A percentile compares a stretch with the other conserved stretches of the same genome.
phyloP scores from a whole-genome alignment of 2,113 vertebrate species.

The Hippocampus comes region DNA sequence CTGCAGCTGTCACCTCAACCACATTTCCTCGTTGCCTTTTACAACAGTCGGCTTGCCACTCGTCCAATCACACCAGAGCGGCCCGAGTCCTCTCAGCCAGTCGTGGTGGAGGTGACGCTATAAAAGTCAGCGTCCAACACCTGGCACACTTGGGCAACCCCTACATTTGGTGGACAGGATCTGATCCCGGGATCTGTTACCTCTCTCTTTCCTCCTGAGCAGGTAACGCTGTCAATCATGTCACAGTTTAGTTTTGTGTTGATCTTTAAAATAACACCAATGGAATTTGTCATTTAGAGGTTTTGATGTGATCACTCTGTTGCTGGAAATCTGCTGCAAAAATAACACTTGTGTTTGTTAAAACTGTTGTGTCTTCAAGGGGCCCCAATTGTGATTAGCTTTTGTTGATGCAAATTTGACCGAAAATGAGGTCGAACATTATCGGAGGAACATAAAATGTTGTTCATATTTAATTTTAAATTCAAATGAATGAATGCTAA shows the following conservation, averaged over 20 bases:
- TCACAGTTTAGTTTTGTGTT: neutral
- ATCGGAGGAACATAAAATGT: too few species aligned
- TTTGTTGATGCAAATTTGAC: neutral
- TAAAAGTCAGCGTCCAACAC: conserved; percentile 66
- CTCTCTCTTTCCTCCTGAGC: conserved; percentile 71
- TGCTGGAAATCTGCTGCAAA: neutral
- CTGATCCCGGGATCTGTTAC: conserved; percentile 80
- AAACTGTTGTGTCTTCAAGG: neutral
- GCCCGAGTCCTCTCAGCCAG: conserved; percentile 50
- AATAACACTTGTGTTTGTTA: neutral
- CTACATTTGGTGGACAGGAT: conserved; percentile 76
- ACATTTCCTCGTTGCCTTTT: conserved; percentile 70
- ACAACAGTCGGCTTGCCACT: conserved; percentile 50
- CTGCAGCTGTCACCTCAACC: conserved; percentile 64
- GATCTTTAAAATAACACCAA: neutral
- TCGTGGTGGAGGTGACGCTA: conserved; percentile 59
- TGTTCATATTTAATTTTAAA: too few species aligned
- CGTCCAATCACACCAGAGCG: conserved; percentile 62
- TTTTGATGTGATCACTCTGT: neutral
- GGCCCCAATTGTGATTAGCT: neutral
- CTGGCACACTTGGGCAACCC: conserved; percentile 75
- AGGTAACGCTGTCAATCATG: conserved; percentile 64
- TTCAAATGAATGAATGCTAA: too few species aligned
- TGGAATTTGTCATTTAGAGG: neutral
- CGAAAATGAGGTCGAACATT: too few species aligned